Evolutionary conservation across 2,888 invertebrate species (phyloP).

Genomic region (Oscheius sp.): DNA sequence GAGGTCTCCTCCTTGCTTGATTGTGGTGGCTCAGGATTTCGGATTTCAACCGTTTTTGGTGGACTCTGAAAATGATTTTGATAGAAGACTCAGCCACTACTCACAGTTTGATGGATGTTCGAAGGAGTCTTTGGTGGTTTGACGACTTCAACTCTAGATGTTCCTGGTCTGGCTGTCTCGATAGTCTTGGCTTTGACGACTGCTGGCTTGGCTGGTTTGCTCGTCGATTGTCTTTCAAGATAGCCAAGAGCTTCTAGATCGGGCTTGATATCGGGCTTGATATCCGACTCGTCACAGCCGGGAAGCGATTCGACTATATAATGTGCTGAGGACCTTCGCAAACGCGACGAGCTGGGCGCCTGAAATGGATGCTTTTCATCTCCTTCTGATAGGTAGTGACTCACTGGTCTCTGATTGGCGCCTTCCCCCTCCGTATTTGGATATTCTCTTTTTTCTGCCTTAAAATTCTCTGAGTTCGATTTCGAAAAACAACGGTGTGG

Average conservation of each 20-base stretch:
- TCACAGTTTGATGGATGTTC: neutral
- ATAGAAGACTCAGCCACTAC: neutral
- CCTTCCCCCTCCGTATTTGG: constrained; percentile 17
- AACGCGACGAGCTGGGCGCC: neutral
- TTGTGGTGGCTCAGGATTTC: neutral
- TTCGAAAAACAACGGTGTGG: constrained; percentile 12
- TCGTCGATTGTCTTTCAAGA: neutral
- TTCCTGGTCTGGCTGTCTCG: neutral
- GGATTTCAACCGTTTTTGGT: too few species aligned
- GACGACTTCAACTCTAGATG: neutral
- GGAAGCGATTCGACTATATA: neutral
- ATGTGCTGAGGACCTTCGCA: neutral
- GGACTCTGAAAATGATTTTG: too few species aligned
- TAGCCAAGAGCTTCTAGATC: neutral
- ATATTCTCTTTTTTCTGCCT: neutral
- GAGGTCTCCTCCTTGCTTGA: neutral
- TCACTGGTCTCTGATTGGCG: neutral
- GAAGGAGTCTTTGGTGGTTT: neutral
- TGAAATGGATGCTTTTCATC: neutral
- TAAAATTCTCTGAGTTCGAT: neutral
- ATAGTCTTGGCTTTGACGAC: neutral
- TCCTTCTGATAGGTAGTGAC: neutral
- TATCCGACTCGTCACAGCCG: too few species aligned
- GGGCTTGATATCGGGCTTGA: too few species aligned
- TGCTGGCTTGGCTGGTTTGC: neutral